Conservation (phyloP, 1,140 invertebrate genomes). For the Apis mellifera region Amel_HAv3.1 CM009934.2:3292501-3293000, state of each 20-base stretch:
- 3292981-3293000: constrained; percentile 49
- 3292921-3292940: constrained; percentile 69
- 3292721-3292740: too few relatives aligned
- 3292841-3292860: constrained; percentile 18
- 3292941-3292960: constrained; percentile 70
- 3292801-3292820: too few relatives aligned
- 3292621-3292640: not conserved
- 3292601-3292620: not conserved
- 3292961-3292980: constrained; percentile 70
- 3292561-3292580: constrained; percentile 31
- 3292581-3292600: constrained; percentile 51
- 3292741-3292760: too few relatives aligned
- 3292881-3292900: constrained; percentile 77
- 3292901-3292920: constrained; percentile 76
- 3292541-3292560: constrained; percentile 53
- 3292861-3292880: constrained; percentile 41
- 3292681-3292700: too few relatives aligned
- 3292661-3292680: too few relatives aligned
- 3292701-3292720: too few relatives aligned
- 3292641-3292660: not conserved
- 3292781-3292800: too few relatives aligned
- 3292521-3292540: constrained; percentile 57
- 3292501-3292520: constrained; percentile 53
- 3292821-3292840: too few relatives aligned
- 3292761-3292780: too few relatives aligned